Percentiles rank a stretch among this genome's conserved stretches.
These are phyloP conservation scores for Pseudoips prasinana DNA, from an alignment of 2,888 invertebrate species.

Conservation along the genomic window DNA sequence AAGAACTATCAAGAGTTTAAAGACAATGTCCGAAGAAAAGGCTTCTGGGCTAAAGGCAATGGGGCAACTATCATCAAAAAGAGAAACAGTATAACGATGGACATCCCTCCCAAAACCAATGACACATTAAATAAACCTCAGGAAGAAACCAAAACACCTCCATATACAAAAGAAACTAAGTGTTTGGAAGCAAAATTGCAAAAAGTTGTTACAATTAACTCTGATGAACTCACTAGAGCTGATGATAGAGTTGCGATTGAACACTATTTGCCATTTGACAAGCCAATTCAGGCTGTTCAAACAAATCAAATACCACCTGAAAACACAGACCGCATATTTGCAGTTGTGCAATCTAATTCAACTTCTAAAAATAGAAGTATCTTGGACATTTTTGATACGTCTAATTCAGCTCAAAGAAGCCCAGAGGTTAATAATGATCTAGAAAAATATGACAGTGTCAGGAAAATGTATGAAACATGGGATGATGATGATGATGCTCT, in stretches of 20 bases:
- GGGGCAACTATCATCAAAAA: constrained; percentile 46
- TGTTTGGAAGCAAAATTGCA: constrained; percentile 6
- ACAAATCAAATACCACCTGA: constrained; percentile 16
- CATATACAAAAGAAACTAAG: constrained; percentile 3
- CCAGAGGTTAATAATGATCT: constrained; percentile 45
- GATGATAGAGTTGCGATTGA: constrained; percentile 34
- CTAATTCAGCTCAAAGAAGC: constrained; percentile 37
- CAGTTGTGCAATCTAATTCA: constrained; percentile 58
- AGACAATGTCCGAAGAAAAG: constrained; percentile 68
- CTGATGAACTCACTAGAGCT: constrained; percentile 49
- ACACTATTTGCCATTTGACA: constrained; percentile 51
- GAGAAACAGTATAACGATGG: constrained; percentile 29
- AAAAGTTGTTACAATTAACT: constrained; percentile 8
- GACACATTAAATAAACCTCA: constrained; percentile 7
- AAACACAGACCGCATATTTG: constrained; percentile 54
- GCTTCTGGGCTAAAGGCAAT: constrained; percentile 75
- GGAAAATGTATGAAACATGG: constrained; percentile 62
- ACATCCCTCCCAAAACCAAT: constrained; percentile 14
- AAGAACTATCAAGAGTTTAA: constrained; percentile 74
- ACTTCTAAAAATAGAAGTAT: constrained; percentile 63
- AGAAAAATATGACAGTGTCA: constrained; percentile 48
- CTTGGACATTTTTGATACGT: constrained; percentile 65
- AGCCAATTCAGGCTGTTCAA: constrained; percentile 21
- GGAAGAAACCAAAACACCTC: constrained; percentile 11
- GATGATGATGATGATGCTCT: constrained; percentile 76